Conservation (phyloP, 2,797 vertebrate genomes). For the Aphelocoma californica region DNA sequence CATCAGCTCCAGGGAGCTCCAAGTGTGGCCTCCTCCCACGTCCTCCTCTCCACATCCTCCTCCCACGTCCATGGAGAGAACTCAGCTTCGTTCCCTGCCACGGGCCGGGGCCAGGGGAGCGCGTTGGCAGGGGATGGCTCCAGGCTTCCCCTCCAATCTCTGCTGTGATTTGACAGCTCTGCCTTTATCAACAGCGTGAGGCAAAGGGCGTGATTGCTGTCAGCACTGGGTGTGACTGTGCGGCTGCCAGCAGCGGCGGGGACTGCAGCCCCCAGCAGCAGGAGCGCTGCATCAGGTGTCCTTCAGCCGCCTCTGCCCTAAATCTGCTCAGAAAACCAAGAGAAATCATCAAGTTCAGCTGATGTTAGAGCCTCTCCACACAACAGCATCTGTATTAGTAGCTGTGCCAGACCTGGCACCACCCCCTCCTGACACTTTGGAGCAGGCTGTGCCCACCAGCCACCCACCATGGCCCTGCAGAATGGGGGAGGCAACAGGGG, state of each 20-base stretch:
- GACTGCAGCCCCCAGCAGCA: background rate
- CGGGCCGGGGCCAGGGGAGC: rapidly evolving
- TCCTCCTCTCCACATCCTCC: background rate
- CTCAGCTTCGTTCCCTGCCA: rapidly evolving
- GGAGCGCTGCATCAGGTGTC: background rate
- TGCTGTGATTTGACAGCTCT: background rate
- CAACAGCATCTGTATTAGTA: rapidly evolving
- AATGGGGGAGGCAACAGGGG: rapidly evolving
- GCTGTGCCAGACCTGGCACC: rapidly evolving
- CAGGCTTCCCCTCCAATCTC: background rate
- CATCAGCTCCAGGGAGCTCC: background rate
- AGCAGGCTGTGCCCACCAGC: background rate
- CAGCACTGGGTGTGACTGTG: rapidly evolving
- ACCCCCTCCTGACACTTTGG: rapidly evolving
- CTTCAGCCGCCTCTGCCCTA: background rate
- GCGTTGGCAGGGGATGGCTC: rapidly evolving
- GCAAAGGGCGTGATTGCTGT: background rate
- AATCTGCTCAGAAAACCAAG: background rate
- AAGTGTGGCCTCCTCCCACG: rapidly evolving
- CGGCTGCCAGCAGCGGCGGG: background rate
- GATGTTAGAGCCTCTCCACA: background rate
- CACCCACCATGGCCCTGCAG: rapidly evolving
- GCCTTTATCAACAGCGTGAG: background rate
- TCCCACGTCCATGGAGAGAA: rapidly evolving
- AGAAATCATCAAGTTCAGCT: background rate